Evolutionary conservation across 2,888 invertebrate species (phyloP), one percentile per base, ranked within the genome.

Genomic region (Tachina grossa): DNA sequence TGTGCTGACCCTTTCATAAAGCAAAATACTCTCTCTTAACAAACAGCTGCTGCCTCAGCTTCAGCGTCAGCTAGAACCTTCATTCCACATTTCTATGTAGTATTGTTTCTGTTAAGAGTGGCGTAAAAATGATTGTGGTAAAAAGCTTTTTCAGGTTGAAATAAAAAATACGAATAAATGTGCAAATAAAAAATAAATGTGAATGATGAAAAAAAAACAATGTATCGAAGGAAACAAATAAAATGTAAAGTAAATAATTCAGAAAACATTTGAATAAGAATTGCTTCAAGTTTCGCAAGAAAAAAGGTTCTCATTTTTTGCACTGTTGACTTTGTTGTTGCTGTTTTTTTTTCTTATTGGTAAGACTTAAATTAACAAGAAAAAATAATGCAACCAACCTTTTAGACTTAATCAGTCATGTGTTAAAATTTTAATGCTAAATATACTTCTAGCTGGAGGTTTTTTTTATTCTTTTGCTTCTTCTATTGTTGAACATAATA

Each of bases 21-120:
- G 11, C 2, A 68, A 16, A 59, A 59, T 14, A 65, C 19, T 19
- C 75, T 31, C 4, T n/a, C 57, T 77, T 14, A 11, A 11, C 55
- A 49, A 77, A 8, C 4, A 31, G 31, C 31, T 31, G 31, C 31
- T 31, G 31, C 31, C 6, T 5, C 31, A 6, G 31, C 31, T 31
- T 31, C 31, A 31, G 47, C 51, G 43, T 61, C 53, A 63, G 74
- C 59, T 59, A n/a, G 51, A 49, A 47, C 57, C 72, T 49, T 22
- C 39, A 39, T n/a, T 59, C 39, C 13, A 3, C 4, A 9, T n/a
- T 81, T 66, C 68, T 45, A 31, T 74, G 51, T 43, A 85, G 88
- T 88, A 88, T 90, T 90, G 88, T 85, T 85, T 59, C 61, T 75
- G 61, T 66, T 82, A 66, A 85, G 31, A 79, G 75, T 71, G 75